Evolutionary conservation across 2,113 vertebrate species (phyloP).

Genomic region (Jaculus jaculus): DNA sequence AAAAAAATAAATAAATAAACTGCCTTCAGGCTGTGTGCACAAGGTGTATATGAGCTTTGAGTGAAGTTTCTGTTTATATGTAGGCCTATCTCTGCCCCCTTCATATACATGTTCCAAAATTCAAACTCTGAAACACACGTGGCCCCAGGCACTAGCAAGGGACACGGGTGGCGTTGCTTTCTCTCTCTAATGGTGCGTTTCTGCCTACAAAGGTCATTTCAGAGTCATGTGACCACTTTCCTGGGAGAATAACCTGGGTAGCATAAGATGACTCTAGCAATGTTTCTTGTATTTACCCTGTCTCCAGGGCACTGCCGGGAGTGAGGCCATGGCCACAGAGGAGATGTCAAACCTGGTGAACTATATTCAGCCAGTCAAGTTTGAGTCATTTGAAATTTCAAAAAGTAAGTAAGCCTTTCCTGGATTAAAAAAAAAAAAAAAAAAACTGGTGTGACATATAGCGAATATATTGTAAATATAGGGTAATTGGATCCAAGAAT

Average conservation of each 20-base stretch:
- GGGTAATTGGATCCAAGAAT: background rate
- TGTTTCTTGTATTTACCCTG: conserved; percentile 40
- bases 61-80: background rate
- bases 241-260: background rate
- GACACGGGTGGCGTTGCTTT: background rate
- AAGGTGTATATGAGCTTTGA: background rate
- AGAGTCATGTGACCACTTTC: background rate
- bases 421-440: conserved; percentile 1
- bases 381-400: conserved; percentile 94
- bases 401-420: conserved; percentile 95
- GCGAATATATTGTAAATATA: background rate
- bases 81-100: background rate
- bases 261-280: background rate
- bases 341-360: conserved; percentile 99
- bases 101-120: background rate
- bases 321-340: conserved; percentile 96
- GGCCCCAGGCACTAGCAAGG: background rate
- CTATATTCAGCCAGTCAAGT: conserved; percentile 99
- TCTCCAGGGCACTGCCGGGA: conserved; percentile 93
- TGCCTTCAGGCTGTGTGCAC: no score
- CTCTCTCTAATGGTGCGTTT: background rate
- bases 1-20: background rate
- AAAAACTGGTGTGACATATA: background rate
- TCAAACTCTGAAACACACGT: background rate
- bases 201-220: background rate